These are phyloP conservation scores for Myioborus miniatus DNA, from an alignment of 2,797 vertebrate species.

Conservation along the genomic window DNA sequence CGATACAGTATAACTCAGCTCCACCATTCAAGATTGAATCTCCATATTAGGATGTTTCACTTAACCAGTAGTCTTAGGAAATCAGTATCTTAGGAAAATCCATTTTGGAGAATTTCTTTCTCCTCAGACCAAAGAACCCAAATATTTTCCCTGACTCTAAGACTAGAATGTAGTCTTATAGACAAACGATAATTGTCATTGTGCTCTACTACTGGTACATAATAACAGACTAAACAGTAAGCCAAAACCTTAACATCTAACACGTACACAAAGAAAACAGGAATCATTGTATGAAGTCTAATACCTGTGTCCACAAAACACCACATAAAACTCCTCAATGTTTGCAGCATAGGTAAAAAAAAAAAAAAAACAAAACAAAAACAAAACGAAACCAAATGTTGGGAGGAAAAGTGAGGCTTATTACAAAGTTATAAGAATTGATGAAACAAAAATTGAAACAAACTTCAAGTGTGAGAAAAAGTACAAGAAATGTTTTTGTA, in stretches of 20 bases:
- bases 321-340: neutral
- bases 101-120: neutral
- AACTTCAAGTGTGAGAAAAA: neutral
- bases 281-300: neutral
- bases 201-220: neutral
- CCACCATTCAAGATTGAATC: neutral
- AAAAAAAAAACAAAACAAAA: neutral
- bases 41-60: neutral
- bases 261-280: neutral
- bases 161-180: neutral
- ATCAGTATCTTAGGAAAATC: neutral
- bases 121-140: neutral
- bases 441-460: neutral
- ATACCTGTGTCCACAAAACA: neutral
- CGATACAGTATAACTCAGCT: neutral
- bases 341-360: neutral
- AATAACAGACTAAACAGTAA: neutral
- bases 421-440: neutral
- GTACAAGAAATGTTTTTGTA: neutral
- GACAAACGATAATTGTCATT: neutral
- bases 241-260: neutral
- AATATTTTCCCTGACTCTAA: neutral
- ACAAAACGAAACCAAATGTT: neutral
- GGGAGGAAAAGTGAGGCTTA: neutral
- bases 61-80: neutral